These are phyloP conservation scores for Montipora capitata DNA, from an alignment of 92 coral and sea anemone species.

Conservation along the genomic window DNA sequence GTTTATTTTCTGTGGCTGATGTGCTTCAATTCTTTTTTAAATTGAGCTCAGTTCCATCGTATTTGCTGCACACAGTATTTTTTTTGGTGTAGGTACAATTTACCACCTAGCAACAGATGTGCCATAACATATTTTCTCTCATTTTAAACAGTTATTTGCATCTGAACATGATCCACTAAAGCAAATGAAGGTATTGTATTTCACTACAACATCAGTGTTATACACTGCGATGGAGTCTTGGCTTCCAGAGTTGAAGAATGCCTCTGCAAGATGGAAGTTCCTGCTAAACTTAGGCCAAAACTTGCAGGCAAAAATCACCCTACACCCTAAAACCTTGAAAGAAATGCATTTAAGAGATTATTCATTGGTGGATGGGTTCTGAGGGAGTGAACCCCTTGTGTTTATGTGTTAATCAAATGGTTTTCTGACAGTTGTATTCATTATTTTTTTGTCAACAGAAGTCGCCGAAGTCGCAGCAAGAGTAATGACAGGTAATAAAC, in stretches of 20 bases:
- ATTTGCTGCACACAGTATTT: no score
- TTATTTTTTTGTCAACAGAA: slow-evolving; percentile 15
- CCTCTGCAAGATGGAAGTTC: neutral
- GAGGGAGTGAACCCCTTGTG: neutral
- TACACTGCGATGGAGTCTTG: slow-evolving; percentile 41
- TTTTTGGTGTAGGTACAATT: slow-evolving; percentile 21
- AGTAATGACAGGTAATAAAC: slow-evolving; percentile 35
- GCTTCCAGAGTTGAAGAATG: slow-evolving; percentile 38
- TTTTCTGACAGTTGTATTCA: neutral
- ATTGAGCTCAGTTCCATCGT: no score
- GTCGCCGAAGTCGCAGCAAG: slow-evolving; percentile 37
- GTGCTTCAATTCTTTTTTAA: no score
- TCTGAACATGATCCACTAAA: slow-evolving; percentile 96
- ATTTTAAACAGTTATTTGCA: slow-evolving; percentile 96
- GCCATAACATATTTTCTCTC: slow-evolving; percentile 95
- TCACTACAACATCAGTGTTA: slow-evolving; percentile 47
- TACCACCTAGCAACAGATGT: slow-evolving; percentile 73
- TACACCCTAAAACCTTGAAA: neutral
- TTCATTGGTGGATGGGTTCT: neutral
- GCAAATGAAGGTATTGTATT: slow-evolving; percentile 96
- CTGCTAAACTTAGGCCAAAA: neutral
- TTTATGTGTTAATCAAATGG: no score
- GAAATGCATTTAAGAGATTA: neutral
- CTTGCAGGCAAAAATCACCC: neutral
- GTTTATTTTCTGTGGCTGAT: no score